Evolutionary conservation across 2,113 vertebrate species (phyloP), one percentile per base, ranked within the genome.

Genomic region (Oreochromis spilurus): DNA sequence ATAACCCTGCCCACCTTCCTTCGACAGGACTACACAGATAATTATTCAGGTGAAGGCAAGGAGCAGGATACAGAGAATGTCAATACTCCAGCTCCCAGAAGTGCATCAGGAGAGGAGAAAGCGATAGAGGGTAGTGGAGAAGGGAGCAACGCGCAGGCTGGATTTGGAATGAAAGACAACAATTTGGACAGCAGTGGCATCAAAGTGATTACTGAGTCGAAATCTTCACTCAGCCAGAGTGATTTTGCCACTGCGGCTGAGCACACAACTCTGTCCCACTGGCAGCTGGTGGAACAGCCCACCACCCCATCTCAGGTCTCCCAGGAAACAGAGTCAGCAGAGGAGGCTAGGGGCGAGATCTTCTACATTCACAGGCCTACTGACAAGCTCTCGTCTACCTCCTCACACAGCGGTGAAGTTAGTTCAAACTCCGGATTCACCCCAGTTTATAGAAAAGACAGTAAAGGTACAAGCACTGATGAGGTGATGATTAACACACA

Each of bases 21-120:
- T 60, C 85, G 5, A n/a, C 90, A 91, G 36, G 96, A 96, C 65
- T 93, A 89, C 92, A 89, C 83, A 2, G 96, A 97, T 58, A 96
- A 96, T 88, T 97, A 94, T 77, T 97, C 96, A 1, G 96, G 96
- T 3, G 96, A 96, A 70, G 96, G 96, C 9, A 96, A 86, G 21
- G 94, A 96, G 54, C 91, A 91, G 58, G 94, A 94, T 1, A 90
- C 88, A 50, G 94, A 92, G 5, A 86, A 88, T 17, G 34, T 29
- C 5, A 79, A 34, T 38, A 38, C 83, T 65, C 65, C 91, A 67
- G 82, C 89, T 17, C 57, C 80, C 57, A 80, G 38, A 43, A 14
- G 78, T n/a, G 55, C 26, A 4, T 81, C 78, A 26, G 93, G 86
- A 53, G 93, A 94, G 13, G 95, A 95, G 31, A 95, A 84, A 79